Percentiles rank a stretch among this genome's conserved stretches.
Conservation (phyloP, 2,113 vertebrate genomes). For the Polypterus senegalus region DNA sequence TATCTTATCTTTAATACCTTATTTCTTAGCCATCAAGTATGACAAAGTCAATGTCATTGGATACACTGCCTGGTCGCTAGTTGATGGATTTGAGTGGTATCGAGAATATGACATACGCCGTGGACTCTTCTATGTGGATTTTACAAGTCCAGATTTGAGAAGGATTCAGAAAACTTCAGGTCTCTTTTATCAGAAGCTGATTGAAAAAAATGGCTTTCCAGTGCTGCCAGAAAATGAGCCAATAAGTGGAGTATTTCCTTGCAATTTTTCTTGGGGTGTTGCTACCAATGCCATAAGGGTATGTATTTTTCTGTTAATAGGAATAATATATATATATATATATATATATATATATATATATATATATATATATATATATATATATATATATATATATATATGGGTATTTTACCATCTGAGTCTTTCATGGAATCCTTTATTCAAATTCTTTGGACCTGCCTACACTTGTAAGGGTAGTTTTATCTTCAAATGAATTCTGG, state of each 20-base stretch:
- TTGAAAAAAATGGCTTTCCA: conserved; percentile 84
- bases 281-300: conserved; percentile 84
- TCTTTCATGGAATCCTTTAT: too few species aligned
- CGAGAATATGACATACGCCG: conserved; percentile 75
- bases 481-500: too few species aligned
- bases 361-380: too few species aligned
- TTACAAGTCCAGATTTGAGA: conserved; percentile 74
- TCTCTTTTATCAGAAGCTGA: conserved; percentile 80
- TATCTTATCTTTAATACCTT: conserved; percentile 1
- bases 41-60: conserved; percentile 77
- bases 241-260: conserved; percentile 69
- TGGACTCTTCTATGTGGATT: conserved; percentile 87
- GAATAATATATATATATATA: too few species aligned
- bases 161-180: conserved; percentile 82
- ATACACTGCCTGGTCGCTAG: conserved; percentile 89
- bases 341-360: too few species aligned
- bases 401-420: too few species aligned
- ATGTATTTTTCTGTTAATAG: conserved; percentile 11
- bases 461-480: too few species aligned
- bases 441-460: too few species aligned
- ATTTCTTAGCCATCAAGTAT: conserved; percentile 61
- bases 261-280: conserved; percentile 83
- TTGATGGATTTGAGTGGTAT: conserved; percentile 92
- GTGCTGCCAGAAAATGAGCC: conserved; percentile 71
- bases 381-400: too few species aligned